Evolutionary conservation across 2,797 vertebrate species (phyloP).

Genomic region (Aplochiton taeniatus): DNA sequence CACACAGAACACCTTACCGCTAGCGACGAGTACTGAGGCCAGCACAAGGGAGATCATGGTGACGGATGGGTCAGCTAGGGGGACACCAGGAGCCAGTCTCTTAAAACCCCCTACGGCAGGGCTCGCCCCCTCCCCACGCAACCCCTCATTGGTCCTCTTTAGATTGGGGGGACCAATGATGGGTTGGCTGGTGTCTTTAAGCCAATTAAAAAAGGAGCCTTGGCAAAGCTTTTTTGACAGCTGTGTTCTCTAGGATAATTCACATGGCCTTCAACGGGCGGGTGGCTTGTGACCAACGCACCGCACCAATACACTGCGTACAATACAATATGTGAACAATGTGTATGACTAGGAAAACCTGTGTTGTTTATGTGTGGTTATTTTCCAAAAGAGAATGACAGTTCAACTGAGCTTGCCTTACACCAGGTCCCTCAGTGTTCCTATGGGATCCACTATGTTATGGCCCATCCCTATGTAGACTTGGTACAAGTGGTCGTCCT

Average conservation of each 20-base stretch:
- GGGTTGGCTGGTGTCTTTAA: not conserved
- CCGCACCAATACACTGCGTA: not conserved
- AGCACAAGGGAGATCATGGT: constrained; percentile 76
- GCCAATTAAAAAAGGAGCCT: constrained; percentile 41
- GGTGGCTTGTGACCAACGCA: not conserved
- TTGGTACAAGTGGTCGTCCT: no score
- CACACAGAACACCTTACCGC: constrained; percentile 74
- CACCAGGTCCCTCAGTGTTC: no score
- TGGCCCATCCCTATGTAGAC: no score
- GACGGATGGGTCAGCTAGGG: constrained; percentile 66
- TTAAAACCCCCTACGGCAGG: constrained; percentile 63
- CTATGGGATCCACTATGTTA: no score
- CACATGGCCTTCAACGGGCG: constrained; percentile 18
- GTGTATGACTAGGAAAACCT: no score
- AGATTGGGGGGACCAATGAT: not conserved
- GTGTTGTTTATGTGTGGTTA: no score
- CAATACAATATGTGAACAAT: no score
- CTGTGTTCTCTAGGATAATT: constrained; percentile 62
- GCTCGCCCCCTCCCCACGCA: constrained; percentile 25
- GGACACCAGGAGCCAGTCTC: constrained; percentile 40
- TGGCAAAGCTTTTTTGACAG: constrained; percentile 35
- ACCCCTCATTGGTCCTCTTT: constrained; percentile 49
- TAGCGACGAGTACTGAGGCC: constrained; percentile 76
- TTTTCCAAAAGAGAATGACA: no score
- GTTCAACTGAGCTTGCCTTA: no score